A percentile compares a stretch with the other conserved stretches of the same genome.
Evolutionary conservation across 1,140 invertebrate genomes (phyloP).

Genomic region (Caenorhabditis elegans): DNA sequence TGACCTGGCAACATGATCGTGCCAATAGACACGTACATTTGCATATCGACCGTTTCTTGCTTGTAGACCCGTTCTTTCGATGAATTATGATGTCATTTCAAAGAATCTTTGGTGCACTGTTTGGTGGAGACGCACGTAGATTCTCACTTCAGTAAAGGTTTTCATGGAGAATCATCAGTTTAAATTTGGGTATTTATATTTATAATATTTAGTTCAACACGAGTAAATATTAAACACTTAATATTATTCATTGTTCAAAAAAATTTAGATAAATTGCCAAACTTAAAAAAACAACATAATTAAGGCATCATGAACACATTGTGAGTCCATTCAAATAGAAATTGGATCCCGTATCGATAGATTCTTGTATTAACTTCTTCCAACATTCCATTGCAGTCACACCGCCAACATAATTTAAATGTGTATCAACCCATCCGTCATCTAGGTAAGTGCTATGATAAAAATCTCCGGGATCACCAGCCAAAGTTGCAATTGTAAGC

Average conservation of each 20-base stretch:
- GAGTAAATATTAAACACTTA: no score
- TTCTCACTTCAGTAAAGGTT: no score
- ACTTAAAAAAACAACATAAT: no score
- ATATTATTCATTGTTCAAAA: no score
- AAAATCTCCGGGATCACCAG: slow-evolving; percentile 50
- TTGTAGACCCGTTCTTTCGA: neutral
- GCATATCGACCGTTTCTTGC: neutral
- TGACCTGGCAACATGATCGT: slow-evolving; percentile 7
- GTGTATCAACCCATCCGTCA: slow-evolving; percentile 50
- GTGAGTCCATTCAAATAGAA: slow-evolving; percentile 36
- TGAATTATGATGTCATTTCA: no score
- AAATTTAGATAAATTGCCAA: no score
- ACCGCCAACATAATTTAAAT: slow-evolving; percentile 48
- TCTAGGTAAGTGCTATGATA: slow-evolving; percentile 56
- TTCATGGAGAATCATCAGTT: no score
- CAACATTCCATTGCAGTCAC: slow-evolving; percentile 30
- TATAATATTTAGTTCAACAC: no score
- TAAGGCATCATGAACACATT: neutral
- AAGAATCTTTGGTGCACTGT: no score
- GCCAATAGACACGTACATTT: slow-evolving; percentile 18
- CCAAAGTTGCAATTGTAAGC: slow-evolving; percentile 48
- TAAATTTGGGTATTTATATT: no score
- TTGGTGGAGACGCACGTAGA: no score
- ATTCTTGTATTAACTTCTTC: slow-evolving; percentile 37
- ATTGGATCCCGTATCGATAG: slow-evolving; percentile 35